Percentiles rank a stretch among this genome's conserved stretches.
Evolutionary conservation across 2,888 invertebrate genomes (phyloP).

Genomic region (Colostygia pectinataria): DNA sequence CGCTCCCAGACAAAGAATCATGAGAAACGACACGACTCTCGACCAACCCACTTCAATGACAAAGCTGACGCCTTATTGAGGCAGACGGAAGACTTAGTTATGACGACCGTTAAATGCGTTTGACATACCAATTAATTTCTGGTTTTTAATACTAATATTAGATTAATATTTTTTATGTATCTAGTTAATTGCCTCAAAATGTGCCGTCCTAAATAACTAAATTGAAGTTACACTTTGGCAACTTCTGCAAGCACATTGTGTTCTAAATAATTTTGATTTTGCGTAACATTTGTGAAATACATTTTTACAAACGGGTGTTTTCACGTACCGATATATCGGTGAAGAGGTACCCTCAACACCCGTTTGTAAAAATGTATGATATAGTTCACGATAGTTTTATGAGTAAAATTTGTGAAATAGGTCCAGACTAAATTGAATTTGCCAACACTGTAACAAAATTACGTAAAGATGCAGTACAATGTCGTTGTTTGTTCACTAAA

Average conservation of each 20-base stretch:
- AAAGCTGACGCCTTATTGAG: conserved; percentile 40
- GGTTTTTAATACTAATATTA: conserved; percentile 5
- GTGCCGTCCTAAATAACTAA: conserved; percentile 16
- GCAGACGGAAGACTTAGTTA: conserved; percentile 33
- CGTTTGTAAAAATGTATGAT: too few species aligned
- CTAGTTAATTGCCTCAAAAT: conserved; percentile 7
- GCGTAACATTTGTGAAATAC: conserved; percentile 26
- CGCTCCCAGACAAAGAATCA: conserved; percentile 61
- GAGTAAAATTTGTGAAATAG: conserved; percentile 26
- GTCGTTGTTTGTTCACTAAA: conserved; percentile 26
- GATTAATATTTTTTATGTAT: neutral
- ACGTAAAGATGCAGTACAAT: conserved; percentile 33
- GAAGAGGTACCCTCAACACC: too few species aligned
- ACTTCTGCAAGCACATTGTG: conserved; percentile 9
- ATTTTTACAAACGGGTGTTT: too few species aligned
- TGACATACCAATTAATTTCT: conserved; percentile 33
- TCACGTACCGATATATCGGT: too few species aligned
- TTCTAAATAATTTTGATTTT: conserved; percentile 21
- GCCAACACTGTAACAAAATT: conserved; percentile 30
- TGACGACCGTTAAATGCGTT: conserved; percentile 26
- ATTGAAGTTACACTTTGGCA: conserved; percentile 3
- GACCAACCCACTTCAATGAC: conserved; percentile 43
- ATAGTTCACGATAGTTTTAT: too few species aligned
- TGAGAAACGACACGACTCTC: conserved; percentile 56
- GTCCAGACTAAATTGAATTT: conserved; percentile 28